Evolutionary conservation across 2,113 vertebrate species (phyloP), one percentile per base, ranked within the genome.

Genomic region (Cacatua alba): DNA sequence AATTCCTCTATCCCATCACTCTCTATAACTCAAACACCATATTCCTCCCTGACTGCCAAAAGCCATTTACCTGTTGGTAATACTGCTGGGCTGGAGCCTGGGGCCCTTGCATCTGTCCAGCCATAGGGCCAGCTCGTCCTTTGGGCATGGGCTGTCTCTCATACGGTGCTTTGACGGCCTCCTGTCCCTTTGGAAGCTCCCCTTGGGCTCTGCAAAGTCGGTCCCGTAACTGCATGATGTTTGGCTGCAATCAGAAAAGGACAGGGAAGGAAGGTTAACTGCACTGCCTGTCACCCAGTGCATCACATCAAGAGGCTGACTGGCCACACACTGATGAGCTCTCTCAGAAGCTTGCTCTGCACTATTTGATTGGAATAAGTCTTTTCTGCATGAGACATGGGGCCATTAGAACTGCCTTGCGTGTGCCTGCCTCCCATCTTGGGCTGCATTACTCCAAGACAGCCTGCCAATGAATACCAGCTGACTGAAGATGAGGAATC

Each of bases 181-280:
- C 97, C 26, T 97, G 98, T 31, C 90, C 89, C 12, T 46, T 51
- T 1, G 62, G 59, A 35, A 97, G 97, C 68, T 98, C 97, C n/a
- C 99, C 99, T 24, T 99, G 98, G 49, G 99, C 99, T 95, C 97
- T 98, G 83, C 97, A 98, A 37, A 99, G 98, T 88, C 99, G 98
- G 37, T 99, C 98, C 7, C 98, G 98, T 25, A 99, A 98, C 96
- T 98, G 98, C 94, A 99, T 62, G 7, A 99, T 97, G 83, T 98
- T 95, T 14, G 97, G 97, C 99, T 99, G 91, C 12, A 88, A 94
- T 70, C 25, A 94, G 71, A 49, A 78, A 75, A 95, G 31, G 13
- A 72, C n/a, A 97, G 55, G 8, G 29, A 90, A 77, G 41, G n/a
- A 5, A 74, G 33, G 39, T 82, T 44, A 83, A 37, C 5, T 1